phyloP scores from a whole-genome alignment of 2,888 invertebrate genomes.

The Drosophila neoperkinsi region DNA sequence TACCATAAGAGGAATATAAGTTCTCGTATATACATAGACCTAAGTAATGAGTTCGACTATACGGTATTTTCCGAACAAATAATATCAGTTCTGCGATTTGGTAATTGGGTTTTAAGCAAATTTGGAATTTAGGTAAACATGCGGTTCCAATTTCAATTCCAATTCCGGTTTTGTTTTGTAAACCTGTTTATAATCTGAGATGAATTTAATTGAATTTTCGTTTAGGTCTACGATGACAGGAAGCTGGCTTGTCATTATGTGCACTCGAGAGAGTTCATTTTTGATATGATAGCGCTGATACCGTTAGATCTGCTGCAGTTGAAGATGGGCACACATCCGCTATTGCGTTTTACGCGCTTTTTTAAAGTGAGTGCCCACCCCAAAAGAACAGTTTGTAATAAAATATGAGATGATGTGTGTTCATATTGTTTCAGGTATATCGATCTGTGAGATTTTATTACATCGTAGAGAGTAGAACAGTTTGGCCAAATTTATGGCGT shows the following conservation, averaged over 20 bases:
- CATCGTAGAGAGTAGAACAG: constrained; percentile 97
- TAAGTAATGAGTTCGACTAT: neutral
- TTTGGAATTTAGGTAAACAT: neutral
- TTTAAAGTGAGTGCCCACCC: constrained; percentile 88
- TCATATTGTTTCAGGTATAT: constrained; percentile 88
- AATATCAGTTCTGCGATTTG: neutral
- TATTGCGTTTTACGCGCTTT: constrained; percentile 95
- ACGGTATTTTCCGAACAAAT: neutral
- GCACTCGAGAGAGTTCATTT: constrained; percentile 92
- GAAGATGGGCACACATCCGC: constrained; percentile 92
- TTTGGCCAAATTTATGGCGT: constrained; percentile 98
- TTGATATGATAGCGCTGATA: constrained; percentile 92
- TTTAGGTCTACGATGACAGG: constrained; percentile 93
- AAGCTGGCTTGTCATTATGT: constrained; percentile 96
- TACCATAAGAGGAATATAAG: neutral
- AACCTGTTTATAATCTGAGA: neutral
- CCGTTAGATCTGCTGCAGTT: constrained; percentile 96
- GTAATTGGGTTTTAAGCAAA: neutral
- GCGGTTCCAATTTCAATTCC: neutral
- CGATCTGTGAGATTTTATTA: constrained; percentile 97
- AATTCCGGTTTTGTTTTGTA: neutral
- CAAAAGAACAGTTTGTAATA: neutral
- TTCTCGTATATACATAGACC: neutral
- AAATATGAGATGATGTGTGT: neutral
- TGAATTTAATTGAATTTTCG: neutral